These are phyloP conservation scores for Scopus umbretta DNA, from an alignment of 2,113 vertebrate species.

Conservation along the genomic window DNA sequence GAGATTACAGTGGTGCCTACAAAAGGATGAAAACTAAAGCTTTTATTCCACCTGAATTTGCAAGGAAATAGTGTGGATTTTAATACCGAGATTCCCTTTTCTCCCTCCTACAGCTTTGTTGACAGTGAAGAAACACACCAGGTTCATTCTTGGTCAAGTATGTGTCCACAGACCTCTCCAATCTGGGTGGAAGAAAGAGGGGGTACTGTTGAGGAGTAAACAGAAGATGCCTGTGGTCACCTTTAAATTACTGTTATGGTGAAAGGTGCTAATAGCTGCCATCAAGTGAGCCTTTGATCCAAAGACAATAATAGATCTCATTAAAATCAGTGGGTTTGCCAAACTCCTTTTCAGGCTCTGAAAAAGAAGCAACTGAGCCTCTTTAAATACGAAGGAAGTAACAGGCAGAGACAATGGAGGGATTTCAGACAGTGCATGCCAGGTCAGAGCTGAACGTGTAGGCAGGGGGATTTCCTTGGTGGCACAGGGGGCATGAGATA, in stretches of 20 bases:
- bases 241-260: conserved; percentile 52
- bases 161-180: not conserved
- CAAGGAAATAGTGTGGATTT: conserved; percentile 15
- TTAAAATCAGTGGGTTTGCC: conserved; percentile 30
- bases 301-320: conserved; percentile 42
- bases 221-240: conserved; percentile 43
- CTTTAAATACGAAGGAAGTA: not conserved
- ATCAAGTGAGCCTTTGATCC: conserved; percentile 50
- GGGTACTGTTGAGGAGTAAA: conserved; percentile 30
- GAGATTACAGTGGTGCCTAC: not conserved
- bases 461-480: conserved; percentile 12
- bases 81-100: not conserved
- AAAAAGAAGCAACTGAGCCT: not conserved
- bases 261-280: conserved; percentile 43
- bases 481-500: not conserved
- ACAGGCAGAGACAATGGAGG: not conserved
- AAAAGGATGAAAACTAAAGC: not conserved
- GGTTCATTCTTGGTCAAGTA: conserved; percentile 52
- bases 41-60: conserved; percentile 21
- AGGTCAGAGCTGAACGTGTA: not conserved
- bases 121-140: not conserved
- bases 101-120: conserved; percentile 18
- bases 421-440: conserved; percentile 4
- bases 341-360: conserved; percentile 17
- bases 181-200: not conserved